Evolutionary conservation across 2,797 vertebrate genomes (phyloP), one percentile per base, ranked within the genome.

Genomic region (Siniperca undulata): DNA sequence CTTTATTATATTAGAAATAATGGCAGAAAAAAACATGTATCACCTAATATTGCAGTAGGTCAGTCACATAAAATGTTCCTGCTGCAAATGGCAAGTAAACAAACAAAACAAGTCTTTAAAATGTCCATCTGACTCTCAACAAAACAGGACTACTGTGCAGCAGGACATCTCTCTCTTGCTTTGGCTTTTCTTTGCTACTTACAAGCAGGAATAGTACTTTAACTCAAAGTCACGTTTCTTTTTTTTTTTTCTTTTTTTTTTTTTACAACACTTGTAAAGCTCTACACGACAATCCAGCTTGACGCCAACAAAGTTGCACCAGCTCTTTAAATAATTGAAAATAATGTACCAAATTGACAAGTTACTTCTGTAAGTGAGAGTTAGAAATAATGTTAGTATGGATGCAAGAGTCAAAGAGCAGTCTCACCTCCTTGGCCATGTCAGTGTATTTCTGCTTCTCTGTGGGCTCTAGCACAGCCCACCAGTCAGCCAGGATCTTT

Each of bases 391-490:
- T 14, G 3, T 40, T 20, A 13, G 16, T 13, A 40, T 1, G 13
- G 24, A 2, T 50, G 27, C 6, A 34, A 11, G 14, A 19, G 14
- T 82, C 19, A 42, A 55, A 46, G 2, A 27, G 27, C 14, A 6
- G 42, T 38, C 84, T 87, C 64, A 99, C 99, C 97, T 99, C 99
- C 96, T 99, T 99, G 88, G 98, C 99, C 98, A 99, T 99, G 94
- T 99, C 98, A 36, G 98, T 99, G 91, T 99, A 99, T 90, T 99
- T 99, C 93, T 99, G 98, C 91, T 99, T 99, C 94, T 99, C 99
- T 86, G 97, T 97, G 88, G 99, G 97, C 84, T 99, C 98, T 83
- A 99, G 95, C 92, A 98, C 97, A 27, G 98, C 97, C 99, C 99
- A 99, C 99, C 99, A 99, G 90, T 99, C 99, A 5, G 99, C 99